Base-by-base conservation (phyloP, 2,888 invertebrate genomes). In the Argyresthia goedartella region DNA sequence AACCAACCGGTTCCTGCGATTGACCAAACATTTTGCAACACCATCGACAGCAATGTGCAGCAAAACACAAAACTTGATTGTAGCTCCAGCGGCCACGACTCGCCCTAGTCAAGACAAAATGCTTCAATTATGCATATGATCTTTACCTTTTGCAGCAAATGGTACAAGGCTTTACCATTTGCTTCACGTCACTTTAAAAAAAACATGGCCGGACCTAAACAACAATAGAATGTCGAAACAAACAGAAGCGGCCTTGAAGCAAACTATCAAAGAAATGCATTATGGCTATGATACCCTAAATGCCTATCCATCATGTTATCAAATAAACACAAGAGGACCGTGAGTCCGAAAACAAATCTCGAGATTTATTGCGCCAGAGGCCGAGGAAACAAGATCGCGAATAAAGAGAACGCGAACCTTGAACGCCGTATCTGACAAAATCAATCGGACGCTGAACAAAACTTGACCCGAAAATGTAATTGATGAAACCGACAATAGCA, bases 391-490 rank as follows among this genome's bases (percentile, higher is more conserved):
- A 69, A 81, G 81, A 84, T 79, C 78, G 82, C 84, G 79, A 82
- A 81, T 82, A 86, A 85, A 84, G 85, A 86, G 84, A 85, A 81
- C 77, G 81, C 73, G 71, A 70, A 82, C 86, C 86, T 86, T 86
- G 86, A 84, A 73, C 70, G 71, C 70, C 66, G 76, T 82, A 82
- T 84, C 86, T 82, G 82, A 82, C 82, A 82, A 85, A 86, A 86
- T 85, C 84, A 79, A 85, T 84, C 84, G 80, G 78, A 75, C 76
- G 78, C 69, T 61, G 70, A 71, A 74, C 77, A 78, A 82, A 80
- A 78, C 82, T 82, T 84, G 82, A 85, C 81, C 84, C 76, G 81
- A 80, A 79, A 81, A 66, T 72, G 57, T 69, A 71, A 73, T 75
- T 70, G 74, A 77, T 77, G 76, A 72, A 79, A 76, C 76, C 61